Evolutionary conservation across 2,113 vertebrate genomes (phyloP), one percentile per base, ranked within the genome.

Genomic region (Atherinomorus stipes): DNA sequence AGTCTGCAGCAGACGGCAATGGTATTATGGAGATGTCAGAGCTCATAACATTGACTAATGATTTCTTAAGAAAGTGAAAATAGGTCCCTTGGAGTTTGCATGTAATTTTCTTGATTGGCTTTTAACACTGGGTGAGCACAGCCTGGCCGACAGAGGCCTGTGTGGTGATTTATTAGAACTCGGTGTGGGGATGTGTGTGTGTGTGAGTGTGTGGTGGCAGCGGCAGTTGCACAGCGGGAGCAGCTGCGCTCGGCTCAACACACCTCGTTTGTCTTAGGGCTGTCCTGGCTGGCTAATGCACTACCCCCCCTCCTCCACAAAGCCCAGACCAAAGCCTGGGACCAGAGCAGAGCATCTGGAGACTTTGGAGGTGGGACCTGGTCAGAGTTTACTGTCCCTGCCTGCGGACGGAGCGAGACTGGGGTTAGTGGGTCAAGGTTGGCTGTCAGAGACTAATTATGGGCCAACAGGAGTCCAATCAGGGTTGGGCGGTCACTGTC

Each of bases 31-130:
- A 91, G 89, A 92, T 58, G 76, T 91, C 89, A 85, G 74, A 91
- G 88, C 89, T 90, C 89, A 90, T 90, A 94, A 93, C 88, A 84
- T 85, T 94, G 94, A 95, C 92, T 95, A 95, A 95, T 94, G 93
- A 92, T 92, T 93, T 94, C 84, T 94, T 94, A 93, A 94, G 93
- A 93, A 94, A 93, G 92, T 94, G 93, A 90, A 93, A 93, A 93
- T 94, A 90, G 92, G 90, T 94, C 93, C 93, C 97, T 95, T 90
- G 95, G 96, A 96, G 96, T 95, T 96, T 96, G 96, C 94, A 93
- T 95, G 94, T 96, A 95, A 97, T 98, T 96, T 97, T 92, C 94
- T 95, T 97, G 96, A 99, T 98, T 98, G 96, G 95, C 96, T 98
- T 98, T 99, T 98, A 98, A 98, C 96, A 96, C 90, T 71, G 83